These are phyloP conservation scores for Tetragnatha montana DNA, from an alignment of 2,888 invertebrate species.

Conservation along the genomic window DNA sequence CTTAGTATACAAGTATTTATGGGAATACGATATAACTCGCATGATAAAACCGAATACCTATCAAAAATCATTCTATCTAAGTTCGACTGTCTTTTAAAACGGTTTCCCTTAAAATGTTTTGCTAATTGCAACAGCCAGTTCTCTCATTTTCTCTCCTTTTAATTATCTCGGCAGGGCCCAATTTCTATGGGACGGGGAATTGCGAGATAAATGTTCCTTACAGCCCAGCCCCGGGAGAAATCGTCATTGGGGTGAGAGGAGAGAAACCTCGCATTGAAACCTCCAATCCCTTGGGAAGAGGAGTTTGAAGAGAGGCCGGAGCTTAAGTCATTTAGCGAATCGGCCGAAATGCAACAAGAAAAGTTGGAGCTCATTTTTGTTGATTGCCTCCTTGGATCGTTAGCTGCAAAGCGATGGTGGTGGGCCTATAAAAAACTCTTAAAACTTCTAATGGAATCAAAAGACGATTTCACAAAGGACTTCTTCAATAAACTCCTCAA, in stretches of 20 bases:
- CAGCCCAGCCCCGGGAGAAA: neutral
- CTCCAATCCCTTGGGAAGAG: slow-evolving; percentile 26
- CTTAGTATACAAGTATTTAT: too few species aligned
- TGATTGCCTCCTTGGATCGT: slow-evolving; percentile 15
- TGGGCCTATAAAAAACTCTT: slow-evolving; percentile 11
- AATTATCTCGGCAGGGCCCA: neutral
- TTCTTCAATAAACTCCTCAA: neutral
- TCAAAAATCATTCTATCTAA: too few species aligned
- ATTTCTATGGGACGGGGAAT: neutral
- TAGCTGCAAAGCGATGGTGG: slow-evolving; percentile 4
- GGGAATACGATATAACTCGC: too few species aligned
- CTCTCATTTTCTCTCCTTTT: too few species aligned
- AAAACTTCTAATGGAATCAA: slow-evolving; percentile 9
- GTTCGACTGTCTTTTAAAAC: too few species aligned
- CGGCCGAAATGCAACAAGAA: slow-evolving; percentile 27
- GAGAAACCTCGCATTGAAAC: slow-evolving; percentile 12
- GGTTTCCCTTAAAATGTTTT: too few species aligned
- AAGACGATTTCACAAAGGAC: neutral
- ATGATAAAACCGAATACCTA: too few species aligned
- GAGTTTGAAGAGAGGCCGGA: slow-evolving; percentile 24
- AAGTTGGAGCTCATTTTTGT: slow-evolving; percentile 35
- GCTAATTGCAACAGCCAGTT: too few species aligned
- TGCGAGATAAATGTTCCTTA: neutral
- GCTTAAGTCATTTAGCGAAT: slow-evolving; percentile 45
- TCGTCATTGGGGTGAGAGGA: neutral